Percentiles rank a stretch among this genome's conserved stretches.
phyloP scores from a whole-genome alignment of 2,113 vertebrate genomes.

The Callocephalon fimbriatum region DNA sequence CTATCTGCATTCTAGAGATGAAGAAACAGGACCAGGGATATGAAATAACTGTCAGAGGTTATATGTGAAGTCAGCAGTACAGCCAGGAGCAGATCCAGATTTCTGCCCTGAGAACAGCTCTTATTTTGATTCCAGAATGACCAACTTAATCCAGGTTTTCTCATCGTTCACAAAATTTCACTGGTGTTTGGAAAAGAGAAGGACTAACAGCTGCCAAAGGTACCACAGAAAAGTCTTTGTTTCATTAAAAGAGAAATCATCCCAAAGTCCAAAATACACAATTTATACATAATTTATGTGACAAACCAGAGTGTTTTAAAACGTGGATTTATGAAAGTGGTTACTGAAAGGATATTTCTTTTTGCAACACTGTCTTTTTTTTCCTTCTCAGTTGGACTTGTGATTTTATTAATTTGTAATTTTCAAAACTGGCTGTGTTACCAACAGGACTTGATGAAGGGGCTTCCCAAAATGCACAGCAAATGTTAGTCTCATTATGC shows the following conservation, averaged over 20 bases:
- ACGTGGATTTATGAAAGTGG: neutral
- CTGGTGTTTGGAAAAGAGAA: neutral
- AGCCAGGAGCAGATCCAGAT: neutral
- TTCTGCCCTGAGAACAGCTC: neutral
- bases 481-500: neutral
- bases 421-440: neutral
- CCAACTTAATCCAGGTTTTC: neutral
- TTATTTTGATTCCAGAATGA: neutral
- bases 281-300: neutral
- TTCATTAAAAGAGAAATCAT: neutral
- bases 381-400: neutral
- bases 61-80: neutral
- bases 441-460: neutral
- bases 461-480: neutral
- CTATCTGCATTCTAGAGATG: neutral
- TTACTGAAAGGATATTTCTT: neutral
- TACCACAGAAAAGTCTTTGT: neutral
- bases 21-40: neutral
- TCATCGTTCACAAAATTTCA: neutral
- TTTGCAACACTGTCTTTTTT: neutral
- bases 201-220: neutral
- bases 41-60: neutral
- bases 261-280: neutral
- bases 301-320: neutral
- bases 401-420: neutral